Conservation (phyloP, 2,113 vertebrate genomes). For the Triplophysa tibetana region DNA sequence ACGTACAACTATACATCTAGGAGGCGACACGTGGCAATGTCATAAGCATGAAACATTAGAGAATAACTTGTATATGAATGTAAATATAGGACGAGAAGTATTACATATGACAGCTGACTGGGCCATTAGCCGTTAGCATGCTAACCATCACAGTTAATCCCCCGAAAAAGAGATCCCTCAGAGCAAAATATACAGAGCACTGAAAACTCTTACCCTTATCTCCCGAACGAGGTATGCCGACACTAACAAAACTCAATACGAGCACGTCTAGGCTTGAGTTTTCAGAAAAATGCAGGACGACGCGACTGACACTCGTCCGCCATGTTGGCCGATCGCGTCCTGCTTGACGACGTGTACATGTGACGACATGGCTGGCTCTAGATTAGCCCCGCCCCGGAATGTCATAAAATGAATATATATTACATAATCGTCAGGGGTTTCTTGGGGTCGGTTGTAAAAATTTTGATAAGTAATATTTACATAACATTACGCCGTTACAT, state of each 20-base stretch:
- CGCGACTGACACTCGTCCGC: constrained; percentile 73
- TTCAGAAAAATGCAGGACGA: constrained; percentile 73
- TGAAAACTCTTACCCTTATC: not conserved
- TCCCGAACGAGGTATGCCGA: constrained; percentile 34
- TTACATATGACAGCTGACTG: constrained; percentile 38
- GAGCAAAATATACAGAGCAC: not conserved
- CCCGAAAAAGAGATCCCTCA: not conserved
- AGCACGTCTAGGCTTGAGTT: constrained; percentile 50
- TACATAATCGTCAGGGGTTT: not conserved
- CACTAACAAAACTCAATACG: constrained; percentile 50
- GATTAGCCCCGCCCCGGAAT: not conserved
- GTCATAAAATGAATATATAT: not conserved
- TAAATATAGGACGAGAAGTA: constrained; percentile 17
- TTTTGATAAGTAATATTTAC: not conserved
- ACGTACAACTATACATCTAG: not conserved
- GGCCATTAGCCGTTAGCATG: constrained; percentile 59
- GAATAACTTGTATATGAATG: not conserved
- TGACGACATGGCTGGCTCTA: constrained; percentile 69
- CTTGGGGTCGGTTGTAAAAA: too few species aligned
- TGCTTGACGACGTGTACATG: constrained; percentile 87
- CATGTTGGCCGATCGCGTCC: constrained; percentile 85
- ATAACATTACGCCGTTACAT: not conserved
- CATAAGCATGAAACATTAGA: not conserved
- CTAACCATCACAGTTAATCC: constrained; percentile 21
- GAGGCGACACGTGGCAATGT: not conserved